Base-by-base conservation (phyloP, 2,888 invertebrate genomes). In the Uloborus plumipes region DNA sequence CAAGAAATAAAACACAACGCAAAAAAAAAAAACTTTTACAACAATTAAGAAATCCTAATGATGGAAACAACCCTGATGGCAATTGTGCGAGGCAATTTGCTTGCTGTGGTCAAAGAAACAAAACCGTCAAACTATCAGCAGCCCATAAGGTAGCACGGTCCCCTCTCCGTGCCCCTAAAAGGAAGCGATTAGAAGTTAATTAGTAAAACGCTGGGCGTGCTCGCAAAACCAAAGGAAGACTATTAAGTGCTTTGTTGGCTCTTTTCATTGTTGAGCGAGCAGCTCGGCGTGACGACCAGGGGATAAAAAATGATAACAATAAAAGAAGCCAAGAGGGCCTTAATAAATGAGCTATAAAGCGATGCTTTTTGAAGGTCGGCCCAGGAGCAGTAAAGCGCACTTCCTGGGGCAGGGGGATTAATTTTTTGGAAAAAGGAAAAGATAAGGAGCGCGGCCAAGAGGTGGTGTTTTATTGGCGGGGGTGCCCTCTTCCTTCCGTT, bases 121-220 rank as follows among this genome's bases (percentile, higher is more conserved):
- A 39, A 39, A 39, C 7, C 7, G 39, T 11, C 39, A 39, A 39
- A 39, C 39, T 39, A 39, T 39, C 39, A 11, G 39, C 11, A 39
- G 11, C 39, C 39, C 39, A 39, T 39, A 39, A 39, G 7, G 39
- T 39, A 26, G 2, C 2, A 39, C 3, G 11, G 39, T 9, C 39
- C 39, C 39, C 39, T 62, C 53, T n/a, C 67, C n/a, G 31, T 50
- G n/a, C 16, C 39, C 50, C 18, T 55, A 59, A 72, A n/a, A 80
- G 79, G 79, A 80, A 74, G 80, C 80, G 64, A 81, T 81, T 81
- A 81, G 73, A 81, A 50, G 74, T 74, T 81, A 81, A 81, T 81
- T 81, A 81, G 80, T 74, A 74, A 81, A 81, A 81, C 74, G 80
- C 69, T 81, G 80, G 80, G 80, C 80, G 80, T 74, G 69, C 80